A percentile compares a stretch with the other conserved stretches of the same genome.
phyloP scores from a whole-genome alignment of 2,113 vertebrate genomes.

The Genyomyrus donnyi region DNA sequence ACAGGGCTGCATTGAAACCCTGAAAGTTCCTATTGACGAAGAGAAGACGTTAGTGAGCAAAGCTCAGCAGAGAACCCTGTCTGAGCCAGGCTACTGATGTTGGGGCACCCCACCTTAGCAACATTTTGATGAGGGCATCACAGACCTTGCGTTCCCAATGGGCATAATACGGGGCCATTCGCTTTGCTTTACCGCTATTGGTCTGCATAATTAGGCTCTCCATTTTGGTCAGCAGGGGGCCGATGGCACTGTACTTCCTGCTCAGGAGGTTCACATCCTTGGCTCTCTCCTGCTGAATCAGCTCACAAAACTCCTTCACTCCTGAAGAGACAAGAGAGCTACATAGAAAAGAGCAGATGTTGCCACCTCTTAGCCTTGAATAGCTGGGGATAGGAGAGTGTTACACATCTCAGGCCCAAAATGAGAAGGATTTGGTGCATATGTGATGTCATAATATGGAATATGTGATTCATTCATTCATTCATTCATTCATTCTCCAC shows the following conservation, averaged over 20 bases:
- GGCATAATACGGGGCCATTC: constrained; percentile 71
- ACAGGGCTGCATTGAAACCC: constrained; percentile 63
- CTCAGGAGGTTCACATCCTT: constrained; percentile 66
- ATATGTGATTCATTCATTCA: not conserved
- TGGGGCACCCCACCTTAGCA: constrained; percentile 67
- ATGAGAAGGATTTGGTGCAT: not conserved
- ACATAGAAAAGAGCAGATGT: not conserved
- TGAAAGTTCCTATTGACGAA: constrained; percentile 69
- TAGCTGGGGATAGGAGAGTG: not conserved
- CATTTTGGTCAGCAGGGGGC: constrained; percentile 71
- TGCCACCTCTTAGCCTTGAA: not conserved
- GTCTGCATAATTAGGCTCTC: constrained; percentile 71
- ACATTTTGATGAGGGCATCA: constrained; percentile 68
- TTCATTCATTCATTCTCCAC: not conserved
- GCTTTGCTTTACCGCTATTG: constrained; percentile 69
- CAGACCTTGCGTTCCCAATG: constrained; percentile 79
- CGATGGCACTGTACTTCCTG: constrained; percentile 70
- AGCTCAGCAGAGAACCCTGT: not conserved
- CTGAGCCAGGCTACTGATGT: not conserved
- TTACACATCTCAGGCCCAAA: not conserved
- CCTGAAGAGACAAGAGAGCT: constrained; percentile 48
- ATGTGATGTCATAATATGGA: not conserved
- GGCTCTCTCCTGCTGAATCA: constrained; percentile 62
- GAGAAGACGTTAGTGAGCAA: not conserved
- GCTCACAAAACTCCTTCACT: constrained; percentile 78